Evolutionary conservation across 2,888 invertebrate genomes (phyloP), one percentile per base, ranked within the genome.

Genomic region (Eucera pruinosa): DNA sequence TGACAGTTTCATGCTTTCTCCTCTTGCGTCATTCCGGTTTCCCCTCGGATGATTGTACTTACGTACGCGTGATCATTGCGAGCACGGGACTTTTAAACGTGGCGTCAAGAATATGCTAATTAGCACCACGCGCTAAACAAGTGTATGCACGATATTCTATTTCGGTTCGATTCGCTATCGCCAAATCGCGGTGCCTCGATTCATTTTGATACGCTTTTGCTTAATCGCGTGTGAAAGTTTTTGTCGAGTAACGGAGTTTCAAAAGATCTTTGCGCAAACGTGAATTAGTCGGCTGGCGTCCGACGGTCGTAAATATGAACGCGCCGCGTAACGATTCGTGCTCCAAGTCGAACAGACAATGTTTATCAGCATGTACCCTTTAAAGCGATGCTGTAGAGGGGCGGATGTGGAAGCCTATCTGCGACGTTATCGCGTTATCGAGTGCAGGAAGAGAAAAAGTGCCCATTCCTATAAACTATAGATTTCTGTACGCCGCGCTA

Each of bases 61-160:
- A n/a, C 58, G 11, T 61, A 27, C 78, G 73, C 73, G 78, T 79
- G 78, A 23, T 73, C 30, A 33, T 27, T 20, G 18, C 39, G 33
- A 11, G 57, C 39, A 30, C 39, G 60, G n/a, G 25, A 13, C n/a
- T 25, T 11, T 33, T n/a, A 0, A 27, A 48, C n/a, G 15, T 13
- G 18, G 2, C 13, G 11, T 18, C 39, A 41, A 25, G 39, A 25
- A 11, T n/a, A n/a, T 39, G 25, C 27, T 33, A 50, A 55, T 25
- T 20, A 7, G 13, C 39, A 50, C 62, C 57, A 48, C 43, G 62
- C 15, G 13, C 20, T 39, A 9, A 4, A 41, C 11, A 4, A 23
- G n/a, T 54, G 36, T 30, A 23, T 7, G 27, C 7, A 15, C 1
- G 25, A 15, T 1, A 9, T 11, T 30, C n/a, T 45, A 13, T n/a